Base-by-base conservation (phyloP, 2,797 vertebrate species). In the Girardinus metallicus region DNA sequence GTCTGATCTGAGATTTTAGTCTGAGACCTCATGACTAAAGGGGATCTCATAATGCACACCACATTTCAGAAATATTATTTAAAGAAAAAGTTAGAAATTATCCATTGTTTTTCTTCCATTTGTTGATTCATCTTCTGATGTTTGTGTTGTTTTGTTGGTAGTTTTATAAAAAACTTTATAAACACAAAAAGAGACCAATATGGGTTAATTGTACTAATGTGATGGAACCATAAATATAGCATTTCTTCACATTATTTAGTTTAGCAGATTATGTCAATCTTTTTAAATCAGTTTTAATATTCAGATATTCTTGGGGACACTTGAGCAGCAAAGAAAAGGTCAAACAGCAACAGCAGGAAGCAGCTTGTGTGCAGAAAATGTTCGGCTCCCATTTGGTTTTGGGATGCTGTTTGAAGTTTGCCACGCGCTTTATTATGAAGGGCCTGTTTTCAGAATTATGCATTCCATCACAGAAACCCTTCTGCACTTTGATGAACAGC, bases 321-420 rank as follows among this genome's bases (percentile, higher is more conserved):
- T 23, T 62, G 29, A 66, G 47, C 73, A 75, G n/a, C 47, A 29
- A 43, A 72, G 80, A 77, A 21, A 31, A 55, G 88, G 89, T 89
- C 85, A 87, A 85, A 86, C 41, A 89, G 91, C 86, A 92, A 85
- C 73, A 72, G 84, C 74, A 74, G 87, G 83, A 91, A 92, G 88
- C 83, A 84, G 84, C 76, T 75, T 89, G 66, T 84, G 84, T 87
- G 77, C 85, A 82, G 85, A 84, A 75, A 85, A 83, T 77, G 78
- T 76, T 81, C 66, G 41, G 36, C 73, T 87, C 80, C 78, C 84
- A 15, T 88, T 87, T 84, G 88, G 82, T 89, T 89, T 89, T 85
- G n/a, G 83, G 85, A 90, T 82, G 78, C 88, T n/a, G 84, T 92
- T 95, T 92, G 91, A 94, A 89, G 92, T 87, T 84, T 57, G 80